Base-by-base conservation (phyloP, 2,797 vertebrate species). In the Cossypha dichroa region DNA sequence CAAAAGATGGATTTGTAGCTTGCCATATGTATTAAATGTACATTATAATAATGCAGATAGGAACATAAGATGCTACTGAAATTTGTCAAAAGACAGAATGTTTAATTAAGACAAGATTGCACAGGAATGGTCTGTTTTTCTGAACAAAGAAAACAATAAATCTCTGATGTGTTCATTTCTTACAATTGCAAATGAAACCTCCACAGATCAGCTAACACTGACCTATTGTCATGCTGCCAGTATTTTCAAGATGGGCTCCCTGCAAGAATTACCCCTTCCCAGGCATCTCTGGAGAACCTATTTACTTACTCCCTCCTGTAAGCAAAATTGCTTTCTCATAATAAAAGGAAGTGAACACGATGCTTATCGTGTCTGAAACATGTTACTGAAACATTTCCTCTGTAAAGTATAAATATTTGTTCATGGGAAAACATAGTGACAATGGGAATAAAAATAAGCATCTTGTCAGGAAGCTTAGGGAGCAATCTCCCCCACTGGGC, bases 361-460 rank as follows among this genome's bases (percentile, higher is more conserved):
- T 93, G 66, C 62, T 95, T 93, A 60, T 85, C 49, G 88, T 82
- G 60, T 62, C 90, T 89, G 72, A 74, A 92, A 69, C 34, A 74
- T 36, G 52, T 84, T 87, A 76, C 88, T 85, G 93, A 92, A 91
- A 89, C 72, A 31, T 85, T 94, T 96, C 86, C 75, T 93, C 92
- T 91, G 64, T 34, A 34, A 91, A 93, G 72, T 85, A 82, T 93
- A 95, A 95, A 94, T 96, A 93, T 96, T 95, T 96, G 80, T 93
- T 95, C 93, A 80, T 93, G 85, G 80, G 83, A 95, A 96, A 95
- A 80, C 78, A 74, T 21, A 91, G 86, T 93, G 92, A 95, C 90
- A 96, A 85, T 91, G 81, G 69, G 88, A 85, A 95, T 83, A 89
- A 95, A 96, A 93, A 94, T 85, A 96, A 93, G 56, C 74, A 69